Conservation (phyloP, 2,888 invertebrate species). For the Choristoneura rosaceana region DNA sequence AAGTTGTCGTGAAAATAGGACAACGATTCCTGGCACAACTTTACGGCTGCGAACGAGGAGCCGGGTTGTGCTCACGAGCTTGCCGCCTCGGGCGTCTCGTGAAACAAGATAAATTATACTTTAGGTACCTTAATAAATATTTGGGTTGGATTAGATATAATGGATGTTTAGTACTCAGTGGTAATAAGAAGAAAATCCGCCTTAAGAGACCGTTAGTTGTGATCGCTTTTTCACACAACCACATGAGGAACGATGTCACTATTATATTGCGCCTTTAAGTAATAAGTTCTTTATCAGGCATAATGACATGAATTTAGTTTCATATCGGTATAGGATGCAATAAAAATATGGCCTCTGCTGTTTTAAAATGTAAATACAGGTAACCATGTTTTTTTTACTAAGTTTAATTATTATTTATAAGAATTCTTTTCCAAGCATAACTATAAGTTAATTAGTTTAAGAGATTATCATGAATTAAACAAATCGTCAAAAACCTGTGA, state of each 20-base stretch:
- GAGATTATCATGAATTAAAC: slow-evolving; percentile 30
- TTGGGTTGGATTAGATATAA: neutral
- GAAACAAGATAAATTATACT: slow-evolving; percentile 23
- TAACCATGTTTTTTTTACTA: neutral
- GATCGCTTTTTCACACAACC: neutral
- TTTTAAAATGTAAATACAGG: neutral
- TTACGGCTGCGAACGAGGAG: slow-evolving; percentile 1
- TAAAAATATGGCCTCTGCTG: neutral
- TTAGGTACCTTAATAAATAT: slow-evolving; percentile 1
- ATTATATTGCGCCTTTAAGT: neutral
- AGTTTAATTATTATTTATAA: neutral
- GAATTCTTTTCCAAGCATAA: neutral
- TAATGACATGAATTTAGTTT: neutral
- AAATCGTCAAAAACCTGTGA: slow-evolving; percentile 79
- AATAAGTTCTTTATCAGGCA: too few relatives aligned
- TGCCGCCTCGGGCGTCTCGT: slow-evolving; percentile 11
- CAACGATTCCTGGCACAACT: slow-evolving; percentile 12
- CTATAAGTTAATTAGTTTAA: neutral
- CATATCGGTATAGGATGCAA: neutral
- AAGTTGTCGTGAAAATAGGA: slow-evolving; percentile 56
- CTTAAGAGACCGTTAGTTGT: neutral
- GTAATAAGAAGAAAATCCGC: neutral
- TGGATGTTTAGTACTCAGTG: neutral
- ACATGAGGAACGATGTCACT: neutral
- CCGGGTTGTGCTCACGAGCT: neutral